Evolutionary conservation across 2,797 vertebrate genomes (phyloP).

Genomic region (Sylvilagus floridanus): DNA sequence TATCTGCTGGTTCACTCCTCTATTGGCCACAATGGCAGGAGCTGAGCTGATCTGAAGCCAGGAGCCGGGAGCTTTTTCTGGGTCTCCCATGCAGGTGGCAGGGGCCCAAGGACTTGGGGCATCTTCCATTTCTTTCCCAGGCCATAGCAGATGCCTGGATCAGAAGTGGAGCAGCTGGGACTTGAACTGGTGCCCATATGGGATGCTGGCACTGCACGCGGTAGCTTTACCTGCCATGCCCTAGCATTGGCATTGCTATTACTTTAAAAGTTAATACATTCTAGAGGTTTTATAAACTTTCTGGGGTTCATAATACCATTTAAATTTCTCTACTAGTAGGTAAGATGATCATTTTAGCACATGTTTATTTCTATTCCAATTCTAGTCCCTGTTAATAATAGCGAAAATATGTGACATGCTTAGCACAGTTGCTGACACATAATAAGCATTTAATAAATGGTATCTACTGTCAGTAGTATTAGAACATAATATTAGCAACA

Average conservation of each 20-base stretch:
- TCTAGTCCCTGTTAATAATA: not conserved
- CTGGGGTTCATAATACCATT: not conserved
- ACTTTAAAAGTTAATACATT: not conserved
- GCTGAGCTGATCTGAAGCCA: too few relatives aligned
- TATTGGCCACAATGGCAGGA: too few relatives aligned
- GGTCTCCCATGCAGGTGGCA: too few relatives aligned
- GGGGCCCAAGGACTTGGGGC: too few relatives aligned
- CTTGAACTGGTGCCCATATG: too few relatives aligned
- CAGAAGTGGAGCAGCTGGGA: too few relatives aligned
- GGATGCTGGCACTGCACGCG: too few relatives aligned
- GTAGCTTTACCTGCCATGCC: too few relatives aligned
- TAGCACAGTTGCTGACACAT: not conserved
- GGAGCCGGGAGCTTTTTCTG: too few relatives aligned
- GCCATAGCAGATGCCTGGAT: too few relatives aligned
- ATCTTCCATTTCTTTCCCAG: too few relatives aligned
- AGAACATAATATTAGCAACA: not conserved
- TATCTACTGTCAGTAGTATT: not conserved
- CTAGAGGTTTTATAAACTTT: not conserved
- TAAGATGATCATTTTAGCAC: constrained; percentile 13
- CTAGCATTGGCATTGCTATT: not conserved
- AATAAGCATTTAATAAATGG: not conserved
- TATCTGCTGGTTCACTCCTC: too few relatives aligned
- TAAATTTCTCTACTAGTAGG: not conserved
- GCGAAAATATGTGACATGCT: not conserved
- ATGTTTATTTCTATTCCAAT: not conserved